Percentiles rank a stretch among this genome's conserved stretches.
phyloP scores from a whole-genome alignment of 2,113 vertebrate species.

The Tenrec ecaudatus region DNA sequence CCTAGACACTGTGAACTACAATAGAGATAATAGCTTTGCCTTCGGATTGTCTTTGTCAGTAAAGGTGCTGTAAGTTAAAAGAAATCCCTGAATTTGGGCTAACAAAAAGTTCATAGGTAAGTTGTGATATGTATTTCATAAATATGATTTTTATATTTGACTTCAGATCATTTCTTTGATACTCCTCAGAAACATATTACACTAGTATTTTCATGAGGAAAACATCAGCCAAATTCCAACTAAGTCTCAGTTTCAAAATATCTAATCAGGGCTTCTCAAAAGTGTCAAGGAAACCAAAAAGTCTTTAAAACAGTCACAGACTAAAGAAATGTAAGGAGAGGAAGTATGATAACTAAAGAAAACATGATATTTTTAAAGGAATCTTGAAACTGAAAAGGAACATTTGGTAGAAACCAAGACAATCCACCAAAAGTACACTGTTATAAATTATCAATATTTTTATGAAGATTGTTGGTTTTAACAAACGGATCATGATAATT shows the following conservation, averaged over 20 bases:
- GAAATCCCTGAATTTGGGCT: not conserved
- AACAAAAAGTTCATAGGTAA: not conserved
- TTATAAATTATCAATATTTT: not conserved
- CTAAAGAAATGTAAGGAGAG: not conserved
- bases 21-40: not conserved
- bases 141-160: not conserved
- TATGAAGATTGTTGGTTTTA: not conserved
- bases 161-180: not conserved
- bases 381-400: not conserved
- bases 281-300: not conserved
- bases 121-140: not conserved
- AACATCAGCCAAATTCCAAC: not conserved
- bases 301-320: not conserved
- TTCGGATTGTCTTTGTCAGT: not conserved
- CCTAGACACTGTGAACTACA: not conserved
- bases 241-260: not conserved
- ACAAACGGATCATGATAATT: not conserved
- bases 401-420: not conserved
- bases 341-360: not conserved
- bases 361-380: not conserved
- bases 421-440: not conserved
- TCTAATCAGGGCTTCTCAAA: not conserved
- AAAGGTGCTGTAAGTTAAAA: not conserved
- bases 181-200: not conserved
- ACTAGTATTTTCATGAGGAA: not conserved